A percentile compares a stretch with the other conserved stretches of the same genome.
Conservation (phyloP, 2,888 invertebrate genomes). For the Melanotus villosus region DNA sequence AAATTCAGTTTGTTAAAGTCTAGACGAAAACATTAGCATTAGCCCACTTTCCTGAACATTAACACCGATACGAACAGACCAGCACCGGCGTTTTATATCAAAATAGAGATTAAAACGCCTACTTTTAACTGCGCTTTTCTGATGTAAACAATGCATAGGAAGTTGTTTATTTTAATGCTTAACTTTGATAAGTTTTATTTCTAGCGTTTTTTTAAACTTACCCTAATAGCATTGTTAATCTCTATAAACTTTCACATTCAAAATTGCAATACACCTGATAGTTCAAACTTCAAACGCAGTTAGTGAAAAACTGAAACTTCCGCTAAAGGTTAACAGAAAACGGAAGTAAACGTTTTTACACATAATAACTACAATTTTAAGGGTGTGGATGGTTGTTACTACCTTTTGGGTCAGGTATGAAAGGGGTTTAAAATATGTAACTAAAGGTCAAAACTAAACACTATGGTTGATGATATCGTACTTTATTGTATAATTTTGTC, state of each 20-base stretch:
- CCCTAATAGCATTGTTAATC: slow-evolving; percentile 2
- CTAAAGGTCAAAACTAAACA: no score
- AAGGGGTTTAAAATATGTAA: no score
- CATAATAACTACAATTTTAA: neutral
- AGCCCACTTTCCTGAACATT: neutral
- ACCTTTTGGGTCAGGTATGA: no score
- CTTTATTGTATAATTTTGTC: slow-evolving; percentile 5
- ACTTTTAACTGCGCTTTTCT: slow-evolving; percentile 32
- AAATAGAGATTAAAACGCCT: slow-evolving; percentile 35
- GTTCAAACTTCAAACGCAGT: slow-evolving; percentile 17
- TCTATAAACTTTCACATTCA: no score
- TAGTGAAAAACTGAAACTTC: slow-evolving; percentile 23
- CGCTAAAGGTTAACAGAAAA: slow-evolving; percentile 15
- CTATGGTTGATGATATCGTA: no score
- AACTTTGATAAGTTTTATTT: no score
- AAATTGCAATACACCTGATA: no score
- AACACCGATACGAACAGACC: slow-evolving; percentile 5
- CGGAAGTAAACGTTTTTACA: slow-evolving; percentile 29
- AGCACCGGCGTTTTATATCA: slow-evolving; percentile 21
- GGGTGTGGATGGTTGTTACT: no score
- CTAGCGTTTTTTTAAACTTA: neutral
- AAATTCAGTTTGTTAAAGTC: neutral
- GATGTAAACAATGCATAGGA: slow-evolving; percentile 30
- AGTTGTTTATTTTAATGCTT: no score
- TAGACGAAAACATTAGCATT: slow-evolving; percentile 3